These are phyloP conservation scores for Lophura nycthemera DNA, from an alignment of 2,113 vertebrate genomes.

Conservation along the genomic window DNA sequence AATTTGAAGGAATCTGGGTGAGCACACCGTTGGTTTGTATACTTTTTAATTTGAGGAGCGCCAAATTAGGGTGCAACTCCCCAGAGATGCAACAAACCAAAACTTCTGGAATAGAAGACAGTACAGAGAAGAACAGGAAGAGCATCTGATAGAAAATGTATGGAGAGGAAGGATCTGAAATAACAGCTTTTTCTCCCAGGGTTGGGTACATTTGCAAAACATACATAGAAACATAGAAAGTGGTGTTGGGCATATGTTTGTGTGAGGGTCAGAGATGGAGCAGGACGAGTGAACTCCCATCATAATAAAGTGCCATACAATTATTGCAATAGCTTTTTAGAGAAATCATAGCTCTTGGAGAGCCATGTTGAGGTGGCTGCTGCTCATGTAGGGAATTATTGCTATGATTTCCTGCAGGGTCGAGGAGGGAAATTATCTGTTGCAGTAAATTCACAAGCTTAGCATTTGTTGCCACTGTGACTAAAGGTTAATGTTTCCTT, in stretches of 20 bases:
- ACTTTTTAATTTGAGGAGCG: not conserved
- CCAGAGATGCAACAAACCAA: not conserved
- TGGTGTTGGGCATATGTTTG: not conserved
- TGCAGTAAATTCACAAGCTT: slow-evolving; percentile 28
- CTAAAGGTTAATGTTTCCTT: slow-evolving; percentile 59
- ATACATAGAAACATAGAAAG: not conserved
- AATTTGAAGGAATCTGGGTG: not conserved
- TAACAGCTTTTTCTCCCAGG: not conserved
- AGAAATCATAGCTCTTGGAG: not conserved
- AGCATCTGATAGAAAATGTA: not conserved
- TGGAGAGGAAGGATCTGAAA: not conserved
- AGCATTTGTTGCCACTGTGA: slow-evolving; percentile 25
- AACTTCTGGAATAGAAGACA: not conserved
- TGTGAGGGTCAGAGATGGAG: not conserved
- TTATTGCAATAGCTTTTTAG: not conserved
- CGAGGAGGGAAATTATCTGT: not conserved
- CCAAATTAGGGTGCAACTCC: not conserved
- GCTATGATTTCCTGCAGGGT: not conserved
- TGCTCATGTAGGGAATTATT: not conserved
- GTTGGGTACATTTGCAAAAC: not conserved
- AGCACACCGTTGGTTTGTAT: not conserved
- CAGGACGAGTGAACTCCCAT: not conserved
- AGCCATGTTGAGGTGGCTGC: not conserved
- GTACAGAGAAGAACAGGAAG: not conserved
- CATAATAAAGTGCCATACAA: not conserved